These are phyloP conservation scores for Adrianichthys oophorus DNA, from an alignment of 2,797 vertebrate genomes.

Conservation along the genomic window DNA sequence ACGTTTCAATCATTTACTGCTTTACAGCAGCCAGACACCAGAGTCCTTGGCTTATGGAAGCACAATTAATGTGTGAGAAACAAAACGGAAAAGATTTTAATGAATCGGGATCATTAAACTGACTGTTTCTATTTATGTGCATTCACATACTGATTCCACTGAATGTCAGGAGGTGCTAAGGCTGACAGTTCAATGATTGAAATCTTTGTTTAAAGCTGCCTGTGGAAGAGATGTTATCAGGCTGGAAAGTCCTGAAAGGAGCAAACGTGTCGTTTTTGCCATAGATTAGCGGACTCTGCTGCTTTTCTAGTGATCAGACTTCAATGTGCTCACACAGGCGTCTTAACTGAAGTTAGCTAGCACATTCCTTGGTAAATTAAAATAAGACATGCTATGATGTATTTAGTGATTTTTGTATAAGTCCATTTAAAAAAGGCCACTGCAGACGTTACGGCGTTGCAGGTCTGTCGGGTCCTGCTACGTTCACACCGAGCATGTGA, in stretches of 20 bases:
- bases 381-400: constrained; percentile 56
- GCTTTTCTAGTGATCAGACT: constrained; percentile 67
- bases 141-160: constrained; percentile 35
- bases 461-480: constrained; percentile 13
- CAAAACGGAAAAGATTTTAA: constrained; percentile 1
- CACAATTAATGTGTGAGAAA: constrained; percentile 3
- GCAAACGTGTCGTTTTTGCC: constrained; percentile 57
- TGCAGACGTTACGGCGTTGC: constrained; percentile 51
- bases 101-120: neutral
- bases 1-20: constrained; percentile 11
- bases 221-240: constrained; percentile 58
- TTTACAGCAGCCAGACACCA: constrained; percentile 1
- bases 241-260: constrained; percentile 30
- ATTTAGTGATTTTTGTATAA: constrained; percentile 22
- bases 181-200: constrained; percentile 43
- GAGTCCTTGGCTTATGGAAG: constrained; percentile 12
- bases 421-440: constrained; percentile 56
- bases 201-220: constrained; percentile 66
- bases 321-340: constrained; percentile 64
- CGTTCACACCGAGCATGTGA: no score
- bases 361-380: constrained; percentile 64
- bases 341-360: constrained; percentile 74
- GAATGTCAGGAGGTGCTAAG: constrained; percentile 19
- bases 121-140: constrained; percentile 5
- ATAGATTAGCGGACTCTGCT: constrained; percentile 63